phyloP scores from a whole-genome alignment of 2,797 vertebrate species.

The Cossypha polioptera region DNA sequence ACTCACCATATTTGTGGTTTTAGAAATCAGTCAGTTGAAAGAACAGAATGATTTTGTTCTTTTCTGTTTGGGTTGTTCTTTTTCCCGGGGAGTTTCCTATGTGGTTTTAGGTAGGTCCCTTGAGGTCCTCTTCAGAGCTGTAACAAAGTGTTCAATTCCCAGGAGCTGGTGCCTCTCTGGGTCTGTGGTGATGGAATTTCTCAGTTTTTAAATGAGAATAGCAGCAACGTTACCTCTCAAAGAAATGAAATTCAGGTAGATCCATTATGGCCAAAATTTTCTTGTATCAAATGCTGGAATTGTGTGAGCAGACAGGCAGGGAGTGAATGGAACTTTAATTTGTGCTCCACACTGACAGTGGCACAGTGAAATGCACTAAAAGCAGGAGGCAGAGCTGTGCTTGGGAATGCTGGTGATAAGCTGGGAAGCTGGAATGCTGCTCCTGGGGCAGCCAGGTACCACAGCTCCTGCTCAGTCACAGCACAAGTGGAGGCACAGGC shows the following conservation, averaged over 20 bases:
- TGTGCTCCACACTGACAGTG: neutral
- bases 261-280: neutral
- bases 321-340: neutral
- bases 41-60: neutral
- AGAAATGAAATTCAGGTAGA: neutral
- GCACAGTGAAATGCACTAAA: neutral
- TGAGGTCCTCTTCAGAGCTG: neutral
- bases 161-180: neutral
- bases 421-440: neutral
- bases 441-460: neutral
- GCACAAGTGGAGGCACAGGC: rapidly evolving
- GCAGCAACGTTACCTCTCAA: neutral
- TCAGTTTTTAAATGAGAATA: neutral
- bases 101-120: neutral
- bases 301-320: neutral
- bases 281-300: neutral
- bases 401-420: neutral
- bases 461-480: neutral
- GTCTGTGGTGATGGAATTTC: neutral
- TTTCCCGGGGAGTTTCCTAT: neutral
- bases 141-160: neutral
- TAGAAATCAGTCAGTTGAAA: neutral
- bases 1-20: neutral
- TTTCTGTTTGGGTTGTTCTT: neutral
- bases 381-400: neutral